phyloP scores from a whole-genome alignment of 2,797 vertebrate species.

The Parauchenoglanis punctatus region DNA sequence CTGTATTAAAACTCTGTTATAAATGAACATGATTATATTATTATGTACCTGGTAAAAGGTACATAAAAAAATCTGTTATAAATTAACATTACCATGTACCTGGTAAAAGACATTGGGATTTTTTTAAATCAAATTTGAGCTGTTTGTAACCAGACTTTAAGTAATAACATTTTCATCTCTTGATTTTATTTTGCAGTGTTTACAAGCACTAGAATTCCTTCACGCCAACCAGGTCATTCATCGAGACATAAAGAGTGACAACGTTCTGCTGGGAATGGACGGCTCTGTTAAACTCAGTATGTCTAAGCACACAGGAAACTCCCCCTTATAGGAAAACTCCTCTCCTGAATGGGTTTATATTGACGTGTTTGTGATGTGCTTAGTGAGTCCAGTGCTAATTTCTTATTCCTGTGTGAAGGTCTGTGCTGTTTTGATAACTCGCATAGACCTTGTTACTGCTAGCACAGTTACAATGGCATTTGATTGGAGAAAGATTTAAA shows the following conservation, averaged over 20 bases:
- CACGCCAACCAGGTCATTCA: slow-evolving; percentile 98
- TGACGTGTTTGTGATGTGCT: neutral
- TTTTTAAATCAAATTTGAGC: neutral
- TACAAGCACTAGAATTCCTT: slow-evolving; percentile 96
- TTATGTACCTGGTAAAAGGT: neutral
- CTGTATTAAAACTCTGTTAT: neutral
- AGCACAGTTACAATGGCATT: neutral
- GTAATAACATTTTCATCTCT: neutral
- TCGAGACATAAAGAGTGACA: slow-evolving; percentile 99
- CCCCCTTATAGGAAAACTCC: neutral
- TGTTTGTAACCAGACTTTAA: neutral
- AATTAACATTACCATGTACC: neutral
- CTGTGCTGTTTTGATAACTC: neutral
- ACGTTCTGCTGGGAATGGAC: slow-evolving; percentile 96
- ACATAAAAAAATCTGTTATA: neutral
- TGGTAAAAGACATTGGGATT: neutral
- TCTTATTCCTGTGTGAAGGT: neutral
- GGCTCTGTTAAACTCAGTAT: slow-evolving; percentile 97
- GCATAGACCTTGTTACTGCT: neutral
- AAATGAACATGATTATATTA: neutral
- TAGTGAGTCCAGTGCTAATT: neutral
- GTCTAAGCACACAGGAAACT: neutral
- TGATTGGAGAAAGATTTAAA: neutral
- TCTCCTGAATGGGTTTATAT: neutral
- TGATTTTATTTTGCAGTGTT: slow-evolving; percentile 79